A percentile compares a stretch with the other conserved stretches of the same genome.
Conservation (phyloP, 37 sponge, comb jelly and placozoan species). For the Spongilla lacustris region DNA sequence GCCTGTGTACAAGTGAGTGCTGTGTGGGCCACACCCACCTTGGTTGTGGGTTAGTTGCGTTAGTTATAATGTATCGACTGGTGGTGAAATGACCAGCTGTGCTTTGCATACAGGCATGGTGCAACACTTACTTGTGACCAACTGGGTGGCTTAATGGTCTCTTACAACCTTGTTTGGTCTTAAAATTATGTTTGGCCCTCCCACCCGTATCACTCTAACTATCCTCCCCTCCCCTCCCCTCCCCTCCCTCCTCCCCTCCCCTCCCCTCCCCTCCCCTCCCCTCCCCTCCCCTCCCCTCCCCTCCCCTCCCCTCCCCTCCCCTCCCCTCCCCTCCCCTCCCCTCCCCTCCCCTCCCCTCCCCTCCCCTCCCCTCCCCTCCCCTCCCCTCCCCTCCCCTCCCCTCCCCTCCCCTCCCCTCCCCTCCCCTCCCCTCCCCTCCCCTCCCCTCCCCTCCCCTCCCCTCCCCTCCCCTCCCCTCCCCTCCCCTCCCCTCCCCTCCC, state of each 20-base stretch:
- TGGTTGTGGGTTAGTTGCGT: too few relatives aligned
- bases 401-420: constrained; percentile 90
- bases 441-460: constrained; percentile 90
- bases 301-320: constrained; percentile 92
- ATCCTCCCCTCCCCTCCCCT: constrained; percentile 92
- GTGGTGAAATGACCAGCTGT: too few relatives aligned
- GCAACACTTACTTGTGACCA: too few relatives aligned
- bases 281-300: constrained; percentile 90
- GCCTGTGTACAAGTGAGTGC: constrained; percentile 90
- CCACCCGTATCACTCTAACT: constrained; percentile 90
- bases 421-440: constrained; percentile 92
- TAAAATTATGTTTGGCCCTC: too few relatives aligned
- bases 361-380: constrained; percentile 90
- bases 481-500: constrained; percentile 90
- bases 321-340: constrained; percentile 90
- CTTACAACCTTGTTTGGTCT: too few relatives aligned
- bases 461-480: constrained; percentile 92
- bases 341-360: constrained; percentile 92
- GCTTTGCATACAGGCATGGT: too few relatives aligned
- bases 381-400: constrained; percentile 92
- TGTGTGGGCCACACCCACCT: too few relatives aligned
- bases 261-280: constrained; percentile 92
- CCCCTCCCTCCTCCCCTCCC: constrained; percentile 84
- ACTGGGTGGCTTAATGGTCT: too few relatives aligned
- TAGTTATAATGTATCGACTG: too few relatives aligned